Base-by-base conservation (phyloP, 2,113 vertebrate species). In the Oreochromis aureus region DNA sequence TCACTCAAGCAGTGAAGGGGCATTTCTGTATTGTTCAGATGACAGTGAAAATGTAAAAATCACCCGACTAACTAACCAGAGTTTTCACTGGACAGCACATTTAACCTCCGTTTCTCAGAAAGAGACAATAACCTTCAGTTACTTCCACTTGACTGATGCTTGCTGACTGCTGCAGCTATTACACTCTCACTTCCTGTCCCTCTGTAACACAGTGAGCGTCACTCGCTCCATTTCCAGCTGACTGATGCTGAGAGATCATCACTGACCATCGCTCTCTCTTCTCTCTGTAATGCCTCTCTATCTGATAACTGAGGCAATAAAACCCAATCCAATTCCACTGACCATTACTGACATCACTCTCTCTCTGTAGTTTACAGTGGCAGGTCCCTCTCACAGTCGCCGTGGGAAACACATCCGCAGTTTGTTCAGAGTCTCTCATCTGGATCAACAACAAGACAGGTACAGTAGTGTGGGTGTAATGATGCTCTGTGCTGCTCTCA, bases 361-460 rank as follows among this genome's bases (percentile, higher is more conserved):
- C 80, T 59, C 59, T 85, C 86, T 97, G 82, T 93, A 99, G 98
- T 95, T 98, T 98, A 91, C 97, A 97, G 95, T 99, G 99, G 98
- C 97, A 98, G 95, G 97, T 99, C 85, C 99, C 98, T 80, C 94
- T 99, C 96, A 98, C 98, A 55, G 96, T 99, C 86, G 97, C 97
- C 54, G 95, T 98, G 93, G 98, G 99, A 96, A 99, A 99, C 94
- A 94, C 95, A 84, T 98, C 97, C 91, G 92, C 96, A 84, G 95
- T 98, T 89, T 97, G 97, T 91, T 91, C 96, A 89, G 97, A 99
- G 95, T 96, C 95, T 92, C 97, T 99, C 96, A 97, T 99, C 96
- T 99, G 99, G 98, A 97, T 99, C 96, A 97, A 97, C 96, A 99
- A 99, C 96, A 97, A 96, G 96, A 98, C 98, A 97, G 99, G 99